Base-by-base conservation (phyloP, 1,140 invertebrate genomes). In the Meloidogyne hapla region DNA sequence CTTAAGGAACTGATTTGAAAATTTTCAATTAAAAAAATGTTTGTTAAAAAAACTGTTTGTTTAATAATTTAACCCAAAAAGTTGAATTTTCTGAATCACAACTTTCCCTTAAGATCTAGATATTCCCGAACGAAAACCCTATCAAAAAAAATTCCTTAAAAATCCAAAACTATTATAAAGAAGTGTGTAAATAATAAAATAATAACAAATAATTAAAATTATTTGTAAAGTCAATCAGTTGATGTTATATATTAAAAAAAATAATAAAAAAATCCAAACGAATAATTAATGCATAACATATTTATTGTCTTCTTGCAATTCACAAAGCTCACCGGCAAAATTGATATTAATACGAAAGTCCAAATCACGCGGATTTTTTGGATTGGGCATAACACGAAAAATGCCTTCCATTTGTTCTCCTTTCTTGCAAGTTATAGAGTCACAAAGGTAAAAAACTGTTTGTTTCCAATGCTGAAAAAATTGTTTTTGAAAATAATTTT, bases 361-460 rank as follows among this genome's bases (percentile, higher is more conserved):
- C 67, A 99, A 90, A 89, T 99, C 96, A 68, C 96, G 92, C 88
- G 90, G 84, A 88, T 99, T 99, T 45, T 94, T 91, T 66, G 92
- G 92, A 88, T 99, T 99, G 9, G 95, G 96, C 80, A 92, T 93
- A 92, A 98, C 94, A 48, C 91, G 91, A 88, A 99, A 96, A 4
- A 90, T 91, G 25, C 97, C 77, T 15, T 45, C 91, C 63, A 99
- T 92, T 87, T 95, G 93, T 88, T 99, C 96, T 23, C 92, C 89
- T 78, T 89, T 88, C 75, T 90, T 90, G 2, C 95, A 94, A 9
- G 94, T 91, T 83, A 96, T 95, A 95, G 89, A 97, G 77, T 97
- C 93, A 83, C 98, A 93, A 81, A 98, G 92, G 88, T 98, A 99
- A 63, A 63, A 61, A 18, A 76, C 56, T 73, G 42, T 73, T 61